Base-by-base conservation (phyloP, 2,113 vertebrate species). In the Agelaius tricolor region DNA sequence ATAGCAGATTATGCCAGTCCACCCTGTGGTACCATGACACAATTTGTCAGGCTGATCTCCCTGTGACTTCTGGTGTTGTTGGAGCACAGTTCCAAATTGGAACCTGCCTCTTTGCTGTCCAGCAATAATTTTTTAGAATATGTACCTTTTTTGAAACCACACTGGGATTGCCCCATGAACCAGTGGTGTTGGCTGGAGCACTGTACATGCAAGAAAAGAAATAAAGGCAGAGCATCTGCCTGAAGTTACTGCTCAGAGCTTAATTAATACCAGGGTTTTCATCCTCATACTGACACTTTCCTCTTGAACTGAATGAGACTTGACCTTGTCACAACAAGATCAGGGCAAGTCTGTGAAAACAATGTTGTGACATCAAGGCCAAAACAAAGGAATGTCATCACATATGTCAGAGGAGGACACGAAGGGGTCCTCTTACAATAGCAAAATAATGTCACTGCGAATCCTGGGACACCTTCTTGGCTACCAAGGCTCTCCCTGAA, bases 341-440 rank as follows among this genome's bases (percentile, higher is more conserved):
- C 35, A 61, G 82, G n/a, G 51, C 77, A 91, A 90, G 51, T 54
- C 46, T 35, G 57, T n/a, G 66, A 86, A 85, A 92, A 87, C 61
- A 76, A 52, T 84, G 63, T 90, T 94, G 74, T 93, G 96, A 82
- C 62, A 93, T 92, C 84, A 93, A 83, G 96, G 89, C 47, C 67
- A 95, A 95, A 94, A 94, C 82, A 97, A 93, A 94, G 47, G 35
- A 44, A 87, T 26, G n/a, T 89, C 75, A 89, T 72, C 5, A 0
- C 46, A 15, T 39, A 39, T 27, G 55, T 51, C 14, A 5, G 58
- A 78, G 22, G 11, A 85, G 21, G 35, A 75, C 52, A 52, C 5
- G 78, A 73, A 43, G 47, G 65, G 68, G 35, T 80, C 84, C 84
- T 67, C 62, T 81, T 82, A 80, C 87, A 87, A 86, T 85, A 91